These are phyloP conservation scores for Arge pagana DNA, from an alignment of 2,888 invertebrate genomes.

Conservation along the genomic window DNA sequence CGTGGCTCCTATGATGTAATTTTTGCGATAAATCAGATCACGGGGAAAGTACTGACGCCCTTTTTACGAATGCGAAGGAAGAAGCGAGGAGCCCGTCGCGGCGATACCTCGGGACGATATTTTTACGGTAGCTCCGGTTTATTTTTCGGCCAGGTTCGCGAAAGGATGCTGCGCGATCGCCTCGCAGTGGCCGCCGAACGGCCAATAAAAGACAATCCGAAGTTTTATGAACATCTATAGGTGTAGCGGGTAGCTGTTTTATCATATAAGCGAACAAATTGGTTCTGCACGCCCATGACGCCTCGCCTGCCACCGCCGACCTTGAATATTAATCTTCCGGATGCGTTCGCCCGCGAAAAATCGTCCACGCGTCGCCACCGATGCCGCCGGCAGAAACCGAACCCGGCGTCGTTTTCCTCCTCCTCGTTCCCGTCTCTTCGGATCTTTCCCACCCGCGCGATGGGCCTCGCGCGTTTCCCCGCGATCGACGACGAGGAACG, in stretches of 20 bases:
- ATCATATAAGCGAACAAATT: slow-evolving; percentile 23
- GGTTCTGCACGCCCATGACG: slow-evolving; percentile 22
- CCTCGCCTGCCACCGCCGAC: slow-evolving; percentile 10
- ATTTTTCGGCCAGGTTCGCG: slow-evolving; percentile 16
- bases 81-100: neutral
- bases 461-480: too few species aligned
- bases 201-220: slow-evolving; percentile 21
- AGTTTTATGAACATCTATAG: slow-evolving; percentile 17
- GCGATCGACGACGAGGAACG: too few species aligned
- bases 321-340: slow-evolving; percentile 20
- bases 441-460: too few species aligned
- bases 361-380: too few species aligned
- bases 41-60: slow-evolving; percentile 15
- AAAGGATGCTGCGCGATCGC: slow-evolving; percentile 2
- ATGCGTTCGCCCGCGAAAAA: slow-evolving; percentile 8
- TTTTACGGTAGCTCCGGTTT: neutral
- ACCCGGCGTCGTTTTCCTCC: neutral
- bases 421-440: too few species aligned
- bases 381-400: neutral
- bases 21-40: slow-evolving; percentile 17
- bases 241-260: slow-evolving; percentile 12
- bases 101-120: slow-evolving; percentile 1
- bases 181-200: slow-evolving; percentile 19
- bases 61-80: slow-evolving; percentile 9
- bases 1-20: slow-evolving; percentile 21